Percentiles rank a stretch among this genome's conserved stretches.
Conservation (phyloP, 2,797 vertebrate species). For the Centropyge bicolor region DNA sequence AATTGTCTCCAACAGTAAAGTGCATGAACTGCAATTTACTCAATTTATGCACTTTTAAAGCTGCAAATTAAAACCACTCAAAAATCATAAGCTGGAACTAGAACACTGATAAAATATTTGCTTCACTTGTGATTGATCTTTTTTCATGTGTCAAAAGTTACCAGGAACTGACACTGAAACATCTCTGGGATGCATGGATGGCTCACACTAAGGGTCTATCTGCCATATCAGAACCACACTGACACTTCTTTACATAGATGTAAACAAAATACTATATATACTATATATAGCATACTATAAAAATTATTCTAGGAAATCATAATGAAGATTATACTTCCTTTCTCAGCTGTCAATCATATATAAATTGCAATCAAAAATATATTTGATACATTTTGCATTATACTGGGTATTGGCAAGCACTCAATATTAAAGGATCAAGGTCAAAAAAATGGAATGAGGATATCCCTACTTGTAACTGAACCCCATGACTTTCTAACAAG, state of each 20-base stretch:
- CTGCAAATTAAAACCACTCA: not conserved
- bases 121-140: not conserved
- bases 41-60: not conserved
- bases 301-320: too few relatives aligned
- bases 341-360: too few relatives aligned
- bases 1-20: not conserved
- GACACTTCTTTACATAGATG: too few relatives aligned
- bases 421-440: not conserved
- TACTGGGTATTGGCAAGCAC: not conserved
- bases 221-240: too few relatives aligned
- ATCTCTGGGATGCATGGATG: not conserved
- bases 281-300: too few relatives aligned
- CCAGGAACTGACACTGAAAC: not conserved
- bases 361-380: not conserved
- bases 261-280: too few relatives aligned
- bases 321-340: too few relatives aligned
- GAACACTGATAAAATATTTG: not conserved
- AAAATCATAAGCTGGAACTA: not conserved
- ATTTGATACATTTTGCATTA: not conserved
- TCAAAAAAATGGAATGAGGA: not conserved
- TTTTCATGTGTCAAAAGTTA: not conserved
- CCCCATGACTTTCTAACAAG: not conserved
- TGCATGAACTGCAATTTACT: not conserved
- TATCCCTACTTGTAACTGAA: not conserved
- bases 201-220: too few relatives aligned